Evolutionary conservation across 2,888 invertebrate genomes (phyloP).

Genomic region (Diplolepis rosae): DNA sequence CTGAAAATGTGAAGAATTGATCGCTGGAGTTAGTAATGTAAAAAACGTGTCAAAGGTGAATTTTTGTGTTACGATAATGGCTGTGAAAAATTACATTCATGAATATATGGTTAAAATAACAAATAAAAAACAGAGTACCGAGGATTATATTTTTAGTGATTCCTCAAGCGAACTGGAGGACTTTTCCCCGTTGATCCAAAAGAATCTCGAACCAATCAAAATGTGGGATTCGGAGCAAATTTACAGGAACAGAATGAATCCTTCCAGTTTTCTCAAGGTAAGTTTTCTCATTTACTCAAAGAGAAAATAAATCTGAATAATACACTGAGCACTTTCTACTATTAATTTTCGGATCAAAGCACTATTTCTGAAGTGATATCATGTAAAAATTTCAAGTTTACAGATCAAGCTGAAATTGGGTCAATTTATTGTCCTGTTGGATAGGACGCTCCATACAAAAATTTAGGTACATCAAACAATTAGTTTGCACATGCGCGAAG

Average conservation of each 20-base stretch:
- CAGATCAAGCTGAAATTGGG: too few relatives aligned
- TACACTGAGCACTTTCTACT: not conserved
- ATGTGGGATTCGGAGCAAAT: not conserved
- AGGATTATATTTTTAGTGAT: constrained; percentile 11
- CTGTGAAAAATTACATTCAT: constrained; percentile 19
- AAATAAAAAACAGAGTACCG: not conserved
- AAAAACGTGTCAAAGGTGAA: not conserved
- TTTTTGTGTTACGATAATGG: not conserved
- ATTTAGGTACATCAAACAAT: too few relatives aligned
- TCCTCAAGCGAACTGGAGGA: constrained; percentile 12
- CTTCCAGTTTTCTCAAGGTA: not conserved
- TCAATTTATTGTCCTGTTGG: too few relatives aligned
- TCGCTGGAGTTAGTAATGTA: not conserved
- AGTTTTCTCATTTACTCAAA: constrained; percentile 2
- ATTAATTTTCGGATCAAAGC: not conserved
- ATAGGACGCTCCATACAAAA: too few relatives aligned
- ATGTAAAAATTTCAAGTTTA: too few relatives aligned
- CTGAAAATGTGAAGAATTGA: not conserved
- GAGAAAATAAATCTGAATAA: not conserved
- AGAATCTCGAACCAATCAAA: not conserved
- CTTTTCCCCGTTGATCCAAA: constrained; percentile 1
- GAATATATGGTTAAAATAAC: constrained; percentile 1
- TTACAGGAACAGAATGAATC: constrained; percentile 7
- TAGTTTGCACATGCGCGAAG: too few relatives aligned
- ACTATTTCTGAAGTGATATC: too few relatives aligned